Evolutionary conservation across 2,888 invertebrate species (phyloP).

Genomic region (Ormyrus rosae): DNA sequence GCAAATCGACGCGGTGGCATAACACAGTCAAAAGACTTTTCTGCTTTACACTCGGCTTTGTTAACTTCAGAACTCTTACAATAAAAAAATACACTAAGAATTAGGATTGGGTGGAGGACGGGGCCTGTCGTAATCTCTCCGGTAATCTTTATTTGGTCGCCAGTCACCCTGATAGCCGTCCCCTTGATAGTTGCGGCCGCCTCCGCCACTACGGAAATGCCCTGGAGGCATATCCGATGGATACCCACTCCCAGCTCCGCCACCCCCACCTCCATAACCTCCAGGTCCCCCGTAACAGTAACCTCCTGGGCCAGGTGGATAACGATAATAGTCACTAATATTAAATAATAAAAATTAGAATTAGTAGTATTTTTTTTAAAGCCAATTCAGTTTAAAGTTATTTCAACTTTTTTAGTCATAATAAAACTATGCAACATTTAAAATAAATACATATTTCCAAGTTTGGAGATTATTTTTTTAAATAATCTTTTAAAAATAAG

Average conservation of each 20-base stretch:
- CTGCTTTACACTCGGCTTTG: no score
- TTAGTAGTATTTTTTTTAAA: no score
- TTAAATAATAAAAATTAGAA: background rate
- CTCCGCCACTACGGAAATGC: conserved; percentile 66
- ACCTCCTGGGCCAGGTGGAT: conserved; percentile 76
- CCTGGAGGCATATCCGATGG: conserved; percentile 70
- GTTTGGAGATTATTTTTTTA: no score
- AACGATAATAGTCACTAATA: conserved; percentile 72
- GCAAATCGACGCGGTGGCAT: no score
- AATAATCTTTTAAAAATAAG: no score
- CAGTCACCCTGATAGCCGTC: conserved; percentile 76
- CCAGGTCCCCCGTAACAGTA: conserved; percentile 72
- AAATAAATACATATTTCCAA: no score
- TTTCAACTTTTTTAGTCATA: no score
- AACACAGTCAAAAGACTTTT: no score
- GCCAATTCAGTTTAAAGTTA: no score
- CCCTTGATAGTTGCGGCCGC: conserved; percentile 69
- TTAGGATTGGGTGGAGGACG: conserved; percentile 79
- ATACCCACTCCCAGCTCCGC: conserved; percentile 77
- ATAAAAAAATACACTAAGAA: conserved; percentile 68
- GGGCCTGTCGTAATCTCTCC: conserved; percentile 82
- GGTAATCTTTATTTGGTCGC: conserved; percentile 74
- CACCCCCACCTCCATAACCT: conserved; percentile 68
- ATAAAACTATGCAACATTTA: no score
- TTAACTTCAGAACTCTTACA: conserved; percentile 27